Evolutionary conservation across 2,113 vertebrate genomes (phyloP), one percentile per base, ranked within the genome.

Genomic region (Romanogobio albipinnatus): DNA sequence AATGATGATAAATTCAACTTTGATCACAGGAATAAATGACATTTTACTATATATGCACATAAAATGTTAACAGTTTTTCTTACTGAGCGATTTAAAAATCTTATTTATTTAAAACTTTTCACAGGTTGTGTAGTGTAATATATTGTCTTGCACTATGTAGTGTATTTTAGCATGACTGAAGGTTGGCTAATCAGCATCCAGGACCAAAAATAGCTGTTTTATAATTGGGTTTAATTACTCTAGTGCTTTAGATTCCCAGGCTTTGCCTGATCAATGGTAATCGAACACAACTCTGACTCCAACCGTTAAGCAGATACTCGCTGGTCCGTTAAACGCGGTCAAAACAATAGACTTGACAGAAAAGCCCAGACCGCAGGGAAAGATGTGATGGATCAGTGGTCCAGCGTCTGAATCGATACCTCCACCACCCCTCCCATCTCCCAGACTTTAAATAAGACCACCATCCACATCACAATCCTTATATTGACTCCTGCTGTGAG

Each of bases 401-500:
- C 47, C 11, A 58, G 81, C 47, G 45, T 36, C 66, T 61, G 33
- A 70, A 86, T 81, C 70, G 33, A 85, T 66, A 56, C 53, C 53
- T 56, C 51, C 51, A 56, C 15, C 51, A 56, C 51, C 51, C 17
- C 51, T 56, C 53, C 51, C 61, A 10, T 68, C 61, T 64, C 53
- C 13, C 64, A 58, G 43, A 24, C 61, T 58, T 77, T 39, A 76
- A 75, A 85, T 78, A 87, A 82, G 36, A 45, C 26, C 33, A 75
- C 53, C 14, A 10, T 62, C 71, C 24, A 36, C 22, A 84, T 61
- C 11, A 74, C 45, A 11, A 76, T 86, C 84, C 39, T 73, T 84
- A 84, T 82, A 88, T 83, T 78, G 59, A 79, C 36, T 33, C 36
- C 15, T 82, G 58, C 45, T 53, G 71, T 84, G 64, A 59, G 24